Conservation (phyloP, 2,113 vertebrate species). For the Melospiza melodia region DNA sequence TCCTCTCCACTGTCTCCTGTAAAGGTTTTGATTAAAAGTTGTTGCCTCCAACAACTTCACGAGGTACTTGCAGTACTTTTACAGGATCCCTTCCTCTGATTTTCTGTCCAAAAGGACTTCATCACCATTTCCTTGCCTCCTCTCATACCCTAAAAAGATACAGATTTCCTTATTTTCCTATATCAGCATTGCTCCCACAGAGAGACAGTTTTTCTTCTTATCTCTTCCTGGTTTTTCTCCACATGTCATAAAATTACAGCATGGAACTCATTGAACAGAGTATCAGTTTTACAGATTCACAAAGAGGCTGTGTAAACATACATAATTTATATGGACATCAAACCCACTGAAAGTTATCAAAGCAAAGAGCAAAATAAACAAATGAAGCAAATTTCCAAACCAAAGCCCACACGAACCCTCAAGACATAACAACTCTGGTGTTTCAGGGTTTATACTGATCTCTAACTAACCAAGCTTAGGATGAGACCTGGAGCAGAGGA, state of each 20-base stretch:
- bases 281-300: background rate
- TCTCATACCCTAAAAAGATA: background rate
- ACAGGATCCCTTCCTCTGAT: background rate
- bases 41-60: background rate
- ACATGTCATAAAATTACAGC: background rate
- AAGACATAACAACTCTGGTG: background rate
- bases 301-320: background rate
- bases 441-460: constrained; percentile 20
- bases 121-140: background rate
- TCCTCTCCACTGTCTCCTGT: background rate
- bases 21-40: background rate
- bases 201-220: background rate
- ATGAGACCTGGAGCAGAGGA: background rate
- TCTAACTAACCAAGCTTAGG: background rate
- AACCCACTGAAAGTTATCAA: background rate
- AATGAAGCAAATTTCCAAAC: background rate
- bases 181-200: background rate
- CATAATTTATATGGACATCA: background rate
- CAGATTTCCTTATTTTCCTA: background rate
- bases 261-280: background rate
- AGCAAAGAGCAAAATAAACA: constrained; percentile 19
- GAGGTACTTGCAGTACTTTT: background rate
- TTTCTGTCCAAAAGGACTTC: background rate
- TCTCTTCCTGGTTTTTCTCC: background rate
- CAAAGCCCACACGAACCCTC: background rate